phyloP scores from a whole-genome alignment of 2,113 vertebrate genomes.

The Fulmarus glacialis region DNA sequence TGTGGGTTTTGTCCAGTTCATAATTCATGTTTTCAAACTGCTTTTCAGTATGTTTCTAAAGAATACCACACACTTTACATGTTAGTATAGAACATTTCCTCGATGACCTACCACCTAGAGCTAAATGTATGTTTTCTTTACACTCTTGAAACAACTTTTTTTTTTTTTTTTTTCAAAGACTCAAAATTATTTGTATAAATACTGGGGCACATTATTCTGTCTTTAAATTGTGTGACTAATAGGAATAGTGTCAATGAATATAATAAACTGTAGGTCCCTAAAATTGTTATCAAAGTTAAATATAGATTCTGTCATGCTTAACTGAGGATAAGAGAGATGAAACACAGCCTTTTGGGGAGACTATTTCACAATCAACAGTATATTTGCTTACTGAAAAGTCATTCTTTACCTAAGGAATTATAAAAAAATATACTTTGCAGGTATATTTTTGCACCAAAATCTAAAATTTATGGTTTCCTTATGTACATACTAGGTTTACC shows the following conservation, averaged over 20 bases:
- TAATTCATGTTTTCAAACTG: not conserved
- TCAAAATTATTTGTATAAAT: not conserved
- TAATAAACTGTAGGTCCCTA: not conserved
- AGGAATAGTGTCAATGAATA: not conserved
- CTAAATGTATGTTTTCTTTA: not conserved
- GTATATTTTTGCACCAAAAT: not conserved
- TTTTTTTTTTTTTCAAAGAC: fast-evolving
- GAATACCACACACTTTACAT: not conserved
- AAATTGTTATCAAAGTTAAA: not conserved
- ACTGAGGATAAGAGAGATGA: not conserved
- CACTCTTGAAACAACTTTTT: not conserved
- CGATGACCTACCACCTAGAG: not conserved
- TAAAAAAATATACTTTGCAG: not conserved
- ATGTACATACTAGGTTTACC: not conserved
- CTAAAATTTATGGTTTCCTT: not conserved
- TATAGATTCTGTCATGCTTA: not conserved
- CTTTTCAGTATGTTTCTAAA: not conserved
- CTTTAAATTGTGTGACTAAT: not conserved
- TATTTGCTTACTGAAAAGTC: not conserved
- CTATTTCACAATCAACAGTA: not conserved
- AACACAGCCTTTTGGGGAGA: not conserved
- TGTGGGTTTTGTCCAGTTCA: not conserved
- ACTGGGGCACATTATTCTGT: fast-evolving
- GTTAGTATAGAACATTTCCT: not conserved
- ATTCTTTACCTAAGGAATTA: not conserved